These are phyloP conservation scores for Brachionus plicatilis DNA, from an alignment of 1,140 invertebrate genomes.

Conservation along the genomic window DNA sequence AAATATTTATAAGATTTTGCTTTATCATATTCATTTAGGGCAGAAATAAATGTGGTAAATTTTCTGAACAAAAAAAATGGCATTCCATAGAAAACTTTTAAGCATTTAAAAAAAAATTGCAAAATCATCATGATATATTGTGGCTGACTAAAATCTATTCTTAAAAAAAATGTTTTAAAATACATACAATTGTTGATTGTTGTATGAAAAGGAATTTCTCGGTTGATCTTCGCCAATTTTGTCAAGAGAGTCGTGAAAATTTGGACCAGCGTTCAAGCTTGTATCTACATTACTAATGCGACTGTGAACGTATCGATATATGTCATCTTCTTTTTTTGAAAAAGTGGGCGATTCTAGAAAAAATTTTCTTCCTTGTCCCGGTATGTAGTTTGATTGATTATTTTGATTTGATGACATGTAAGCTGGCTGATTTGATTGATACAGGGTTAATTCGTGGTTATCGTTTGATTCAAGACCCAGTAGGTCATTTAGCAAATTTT, in stretches of 20 bases:
- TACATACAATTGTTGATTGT: constrained; percentile 12
- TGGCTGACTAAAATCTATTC: neutral
- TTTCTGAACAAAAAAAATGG: too few relatives aligned
- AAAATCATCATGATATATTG: too few relatives aligned
- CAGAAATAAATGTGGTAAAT: too few relatives aligned
- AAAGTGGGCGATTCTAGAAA: constrained; percentile 25
- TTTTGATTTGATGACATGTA: neutral
- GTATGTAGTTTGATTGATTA: neutral
- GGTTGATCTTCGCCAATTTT: neutral
- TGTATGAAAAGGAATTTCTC: neutral
- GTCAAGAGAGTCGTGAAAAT: constrained; percentile 15
- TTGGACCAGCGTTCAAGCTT: neutral
- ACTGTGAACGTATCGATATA: constrained; percentile 38
- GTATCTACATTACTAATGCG: constrained; percentile 11
- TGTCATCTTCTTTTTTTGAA: constrained; percentile 33
- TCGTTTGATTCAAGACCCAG: constrained; percentile 11
- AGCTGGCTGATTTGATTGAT: neutral
- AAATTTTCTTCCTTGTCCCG: neutral
- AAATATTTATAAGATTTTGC: neutral
- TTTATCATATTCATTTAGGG: neutral
- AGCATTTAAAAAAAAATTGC: too few relatives aligned
- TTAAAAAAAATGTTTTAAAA: neutral
- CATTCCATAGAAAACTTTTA: too few relatives aligned
- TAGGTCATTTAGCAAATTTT: constrained; percentile 29
- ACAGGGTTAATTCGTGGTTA: neutral